Conservation (phyloP, 2,797 vertebrate species). For the Nyctibius grandis region DNA sequence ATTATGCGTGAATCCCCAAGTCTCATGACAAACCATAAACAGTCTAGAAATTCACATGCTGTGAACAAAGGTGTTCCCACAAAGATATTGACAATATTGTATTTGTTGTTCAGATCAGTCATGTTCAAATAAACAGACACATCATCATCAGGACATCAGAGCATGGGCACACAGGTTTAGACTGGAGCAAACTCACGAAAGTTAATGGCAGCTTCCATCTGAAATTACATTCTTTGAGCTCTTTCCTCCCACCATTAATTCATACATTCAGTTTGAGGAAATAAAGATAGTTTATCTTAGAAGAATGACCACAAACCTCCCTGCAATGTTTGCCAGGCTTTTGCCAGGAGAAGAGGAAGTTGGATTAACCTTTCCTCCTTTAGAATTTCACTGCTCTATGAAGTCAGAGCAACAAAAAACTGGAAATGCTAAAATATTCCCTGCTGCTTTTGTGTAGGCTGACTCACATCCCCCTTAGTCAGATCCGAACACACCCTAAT, state of each 20-base stretch:
- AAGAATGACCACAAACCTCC: neutral
- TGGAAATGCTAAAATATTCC: slow-evolving; percentile 9
- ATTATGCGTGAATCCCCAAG: neutral
- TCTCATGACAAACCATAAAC: neutral
- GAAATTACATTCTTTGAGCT: neutral
- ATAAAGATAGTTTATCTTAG: neutral
- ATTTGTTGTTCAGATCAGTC: neutral
- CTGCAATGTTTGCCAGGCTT: neutral
- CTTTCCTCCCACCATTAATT: neutral
- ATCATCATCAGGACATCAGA: neutral
- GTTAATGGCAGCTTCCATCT: neutral
- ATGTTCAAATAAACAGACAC: neutral
- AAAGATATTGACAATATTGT: neutral
- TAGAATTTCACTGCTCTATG: slow-evolving; percentile 10
- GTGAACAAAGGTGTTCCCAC: neutral
- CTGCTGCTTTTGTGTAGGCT: neutral
- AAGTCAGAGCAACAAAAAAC: neutral
- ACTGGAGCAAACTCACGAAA: neutral
- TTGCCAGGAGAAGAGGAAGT: neutral
- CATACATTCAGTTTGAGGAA: neutral
- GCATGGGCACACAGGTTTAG: neutral
- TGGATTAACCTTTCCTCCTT: slow-evolving; percentile 13
- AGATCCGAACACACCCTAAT: neutral
- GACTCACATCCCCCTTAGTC: slow-evolving; percentile 42
- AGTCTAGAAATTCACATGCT: neutral